Percentiles rank a stretch among this genome's conserved stretches.
phyloP scores from a whole-genome alignment of 2,113 vertebrate species.

The Eulemur macaco region DNA sequence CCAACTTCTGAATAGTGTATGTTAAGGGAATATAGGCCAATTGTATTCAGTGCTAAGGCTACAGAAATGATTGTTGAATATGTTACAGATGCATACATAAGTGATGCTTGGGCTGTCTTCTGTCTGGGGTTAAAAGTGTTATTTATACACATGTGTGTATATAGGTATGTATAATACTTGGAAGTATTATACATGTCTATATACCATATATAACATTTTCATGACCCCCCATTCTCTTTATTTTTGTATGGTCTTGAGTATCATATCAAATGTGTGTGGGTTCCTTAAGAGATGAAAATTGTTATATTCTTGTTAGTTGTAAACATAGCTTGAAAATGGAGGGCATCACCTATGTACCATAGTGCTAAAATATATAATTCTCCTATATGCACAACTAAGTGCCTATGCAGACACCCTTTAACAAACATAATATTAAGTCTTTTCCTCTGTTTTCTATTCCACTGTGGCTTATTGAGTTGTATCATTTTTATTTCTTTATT shows the following conservation, averaged over 20 bases:
- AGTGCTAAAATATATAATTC: neutral
- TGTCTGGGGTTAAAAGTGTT: neutral
- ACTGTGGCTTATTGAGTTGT: neutral
- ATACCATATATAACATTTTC: neutral
- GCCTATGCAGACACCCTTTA: neutral
- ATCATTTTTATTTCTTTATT: neutral
- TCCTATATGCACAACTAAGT: neutral
- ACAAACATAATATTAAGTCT: neutral
- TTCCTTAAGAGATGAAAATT: neutral
- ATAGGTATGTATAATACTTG: neutral
- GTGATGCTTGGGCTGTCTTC: neutral
- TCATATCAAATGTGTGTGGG: neutral
- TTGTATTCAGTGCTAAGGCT: neutral
- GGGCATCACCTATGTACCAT: neutral
- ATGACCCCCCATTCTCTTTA: neutral
- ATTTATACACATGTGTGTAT: neutral
- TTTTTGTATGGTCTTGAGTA: neutral
- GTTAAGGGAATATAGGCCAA: neutral
- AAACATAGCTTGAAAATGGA: constrained; percentile 14
- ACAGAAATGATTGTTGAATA: neutral
- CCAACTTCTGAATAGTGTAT: neutral
- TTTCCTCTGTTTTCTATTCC: neutral
- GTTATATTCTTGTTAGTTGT: neutral
- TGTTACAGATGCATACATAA: neutral
- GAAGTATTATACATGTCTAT: neutral